These are phyloP conservation scores for Castor canadensis DNA, from an alignment of 2,113 vertebrate genomes.

Conservation along the genomic window DNA sequence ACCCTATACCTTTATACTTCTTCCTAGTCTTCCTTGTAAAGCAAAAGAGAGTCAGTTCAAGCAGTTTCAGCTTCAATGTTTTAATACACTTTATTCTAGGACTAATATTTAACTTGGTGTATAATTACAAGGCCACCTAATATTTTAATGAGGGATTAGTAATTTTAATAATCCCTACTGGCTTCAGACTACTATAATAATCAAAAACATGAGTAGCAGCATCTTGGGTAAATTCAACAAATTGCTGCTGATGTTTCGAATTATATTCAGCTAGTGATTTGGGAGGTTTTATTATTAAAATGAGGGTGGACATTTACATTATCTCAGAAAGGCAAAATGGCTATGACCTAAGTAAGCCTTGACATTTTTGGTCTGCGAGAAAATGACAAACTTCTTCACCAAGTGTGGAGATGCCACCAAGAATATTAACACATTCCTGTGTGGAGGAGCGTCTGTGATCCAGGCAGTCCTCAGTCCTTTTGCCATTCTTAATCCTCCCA, in stretches of 20 bases:
- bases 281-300: background rate
- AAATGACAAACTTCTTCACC: background rate
- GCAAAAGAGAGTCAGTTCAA: background rate
- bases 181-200: background rate
- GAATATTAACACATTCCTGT: background rate
- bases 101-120: background rate
- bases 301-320: background rate
- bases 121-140: background rate
- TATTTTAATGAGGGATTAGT: background rate
- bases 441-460: rapidly evolving
- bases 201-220: background rate
- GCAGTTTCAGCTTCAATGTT: background rate
- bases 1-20: background rate
- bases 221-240: background rate
- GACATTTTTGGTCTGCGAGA: background rate
- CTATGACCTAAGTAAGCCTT: background rate
- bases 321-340: background rate
- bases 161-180: background rate
- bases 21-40: background rate
- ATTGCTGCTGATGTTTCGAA: background rate
- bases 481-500: too few relatives aligned
- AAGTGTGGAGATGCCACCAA: background rate
- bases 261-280: background rate
- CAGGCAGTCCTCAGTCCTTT: too few relatives aligned
- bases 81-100: background rate